Conservation (phyloP, 2,888 invertebrate species). For the Cerastis leucographa region DNA sequence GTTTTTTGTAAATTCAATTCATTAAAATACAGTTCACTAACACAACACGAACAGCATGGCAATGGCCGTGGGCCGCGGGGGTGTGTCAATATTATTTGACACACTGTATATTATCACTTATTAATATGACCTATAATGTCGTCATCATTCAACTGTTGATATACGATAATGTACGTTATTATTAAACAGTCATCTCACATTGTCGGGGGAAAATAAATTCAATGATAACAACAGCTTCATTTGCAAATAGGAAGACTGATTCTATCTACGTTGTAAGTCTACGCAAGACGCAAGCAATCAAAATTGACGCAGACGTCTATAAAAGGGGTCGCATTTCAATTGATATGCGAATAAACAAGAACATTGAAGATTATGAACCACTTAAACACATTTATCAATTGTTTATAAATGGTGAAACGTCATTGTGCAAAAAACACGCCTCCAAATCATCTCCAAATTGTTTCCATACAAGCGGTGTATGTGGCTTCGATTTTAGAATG, state of each 20-base stretch:
- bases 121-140: slow-evolving; percentile 52
- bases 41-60: background rate
- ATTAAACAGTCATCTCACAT: slow-evolving; percentile 30
- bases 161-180: slow-evolving; percentile 24
- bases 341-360: slow-evolving; percentile 67
- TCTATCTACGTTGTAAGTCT: slow-evolving; percentile 28
- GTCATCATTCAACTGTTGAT: slow-evolving; percentile 36
- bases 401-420: slow-evolving; percentile 60
- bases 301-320: slow-evolving; percentile 60
- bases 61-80: slow-evolving; percentile 27
- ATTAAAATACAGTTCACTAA: background rate
- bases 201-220: slow-evolving; percentile 36
- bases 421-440: slow-evolving; percentile 63
- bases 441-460: slow-evolving; percentile 53
- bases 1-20: background rate
- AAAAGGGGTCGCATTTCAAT: slow-evolving; percentile 62
- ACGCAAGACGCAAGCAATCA: slow-evolving; percentile 34
- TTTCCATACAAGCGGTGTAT: slow-evolving; percentile 1
- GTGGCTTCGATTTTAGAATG: slow-evolving; percentile 27
- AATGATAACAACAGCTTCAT: slow-evolving; percentile 35
- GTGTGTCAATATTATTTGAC: slow-evolving; percentile 50
- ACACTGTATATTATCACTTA: slow-evolving; percentile 12
- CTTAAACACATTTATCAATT: slow-evolving; percentile 62
- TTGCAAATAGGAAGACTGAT: slow-evolving; percentile 37
- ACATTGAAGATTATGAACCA: slow-evolving; percentile 61